phyloP scores from a whole-genome alignment of 2,113 vertebrate species.

The Hypomesus transpacificus region DNA sequence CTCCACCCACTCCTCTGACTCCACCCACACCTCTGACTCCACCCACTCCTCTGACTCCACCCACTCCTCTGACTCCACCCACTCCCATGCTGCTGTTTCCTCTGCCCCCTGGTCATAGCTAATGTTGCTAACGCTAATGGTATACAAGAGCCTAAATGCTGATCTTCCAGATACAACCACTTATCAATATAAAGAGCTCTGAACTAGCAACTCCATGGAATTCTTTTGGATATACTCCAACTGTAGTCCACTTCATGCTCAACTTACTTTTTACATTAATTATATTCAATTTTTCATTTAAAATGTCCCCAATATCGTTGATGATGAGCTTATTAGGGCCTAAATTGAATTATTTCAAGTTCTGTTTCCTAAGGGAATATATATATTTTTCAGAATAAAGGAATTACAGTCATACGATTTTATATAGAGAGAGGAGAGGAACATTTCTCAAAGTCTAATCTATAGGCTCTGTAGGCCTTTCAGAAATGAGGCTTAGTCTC shows the following conservation, averaged over 20 bases:
- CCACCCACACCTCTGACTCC: conserved; percentile 23
- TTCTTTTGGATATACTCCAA: conserved; percentile 31
- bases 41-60: too few species aligned
- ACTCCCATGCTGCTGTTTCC: conserved; percentile 12
- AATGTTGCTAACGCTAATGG: too few species aligned
- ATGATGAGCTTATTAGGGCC: conserved; percentile 11
- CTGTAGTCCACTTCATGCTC: background rate
- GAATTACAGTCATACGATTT: too few species aligned
- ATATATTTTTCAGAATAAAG: conserved; percentile 31
- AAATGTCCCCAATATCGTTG: conserved; percentile 6
- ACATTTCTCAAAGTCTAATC: conserved; percentile 45
- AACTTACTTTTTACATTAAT: conserved; percentile 6
- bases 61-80: conserved; percentile 19
- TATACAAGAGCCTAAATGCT: conserved; percentile 23
- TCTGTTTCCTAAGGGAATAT: background rate
- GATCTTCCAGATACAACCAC: conserved; percentile 38
- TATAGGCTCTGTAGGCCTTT: conserved; percentile 38
- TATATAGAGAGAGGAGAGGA: conserved; percentile 44
- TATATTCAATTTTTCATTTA: conserved; percentile 18
- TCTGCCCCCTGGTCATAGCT: too few species aligned
- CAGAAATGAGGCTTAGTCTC: conserved; percentile 47
- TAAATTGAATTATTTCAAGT: conserved; percentile 24
- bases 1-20: too few species aligned
- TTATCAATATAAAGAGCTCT: conserved; percentile 37
- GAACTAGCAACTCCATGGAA: conserved; percentile 38